These are phyloP conservation scores for Acrossocheilus wenchowensis DNA, from an alignment of 2,797 vertebrate genomes.

Conservation along the genomic window DNA sequence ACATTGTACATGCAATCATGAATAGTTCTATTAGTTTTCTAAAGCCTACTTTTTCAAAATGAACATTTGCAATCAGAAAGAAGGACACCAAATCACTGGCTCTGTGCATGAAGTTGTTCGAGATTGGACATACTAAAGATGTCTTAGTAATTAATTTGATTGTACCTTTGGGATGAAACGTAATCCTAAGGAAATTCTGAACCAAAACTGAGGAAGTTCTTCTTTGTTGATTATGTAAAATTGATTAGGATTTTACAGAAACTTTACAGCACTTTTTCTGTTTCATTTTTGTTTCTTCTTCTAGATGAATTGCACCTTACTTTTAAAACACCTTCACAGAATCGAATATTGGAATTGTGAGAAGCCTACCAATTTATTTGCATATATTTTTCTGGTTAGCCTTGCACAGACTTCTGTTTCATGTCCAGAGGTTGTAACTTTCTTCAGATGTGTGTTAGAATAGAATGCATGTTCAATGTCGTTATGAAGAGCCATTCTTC, in stretches of 20 bases:
- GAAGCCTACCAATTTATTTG: conserved; percentile 42
- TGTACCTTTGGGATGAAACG: conserved; percentile 7
- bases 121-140: conserved; percentile 15
- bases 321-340: conserved; percentile 18
- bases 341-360: conserved; percentile 12
- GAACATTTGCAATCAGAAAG: neutral
- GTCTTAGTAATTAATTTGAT: conserved; percentile 1
- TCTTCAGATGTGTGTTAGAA: conserved; percentile 31
- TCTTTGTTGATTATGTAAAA: conserved; percentile 57
- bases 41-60: neutral
- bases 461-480: conserved; percentile 53
- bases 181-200: conserved; percentile 69
- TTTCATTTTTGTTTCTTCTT: conserved; percentile 30
- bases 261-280: conserved; percentile 13
- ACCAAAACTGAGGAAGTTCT: conserved; percentile 71
- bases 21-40: neutral
- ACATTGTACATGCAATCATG: neutral
- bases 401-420: conserved; percentile 57
- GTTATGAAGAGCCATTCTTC: conserved; percentile 25
- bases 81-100: neutral
- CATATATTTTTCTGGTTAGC: conserved; percentile 53
- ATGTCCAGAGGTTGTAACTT: conserved; percentile 61
- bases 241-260: conserved; percentile 44
- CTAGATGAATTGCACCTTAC: conserved; percentile 57
- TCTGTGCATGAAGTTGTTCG: neutral